These are phyloP conservation scores for Lepus europaeus DNA, from an alignment of 2,113 vertebrate species.

Conservation along the genomic window DNA sequence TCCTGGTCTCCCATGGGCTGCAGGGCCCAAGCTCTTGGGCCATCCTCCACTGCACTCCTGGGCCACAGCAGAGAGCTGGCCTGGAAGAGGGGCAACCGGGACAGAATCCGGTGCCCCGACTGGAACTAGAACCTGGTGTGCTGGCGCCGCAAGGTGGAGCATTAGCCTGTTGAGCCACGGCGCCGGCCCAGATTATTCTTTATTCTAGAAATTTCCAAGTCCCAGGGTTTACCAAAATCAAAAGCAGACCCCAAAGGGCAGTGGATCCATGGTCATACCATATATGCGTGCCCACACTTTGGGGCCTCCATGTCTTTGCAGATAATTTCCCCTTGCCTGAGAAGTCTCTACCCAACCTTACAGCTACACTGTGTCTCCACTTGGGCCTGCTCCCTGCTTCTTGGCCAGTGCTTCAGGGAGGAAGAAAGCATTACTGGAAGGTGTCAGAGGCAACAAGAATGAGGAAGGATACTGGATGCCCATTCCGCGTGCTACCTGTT, in stretches of 20 bases:
- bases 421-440: neutral
- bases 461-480: neutral
- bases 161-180: too few species aligned
- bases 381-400: neutral
- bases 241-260: neutral
- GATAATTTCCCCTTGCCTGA: neutral
- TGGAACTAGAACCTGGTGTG: too few species aligned
- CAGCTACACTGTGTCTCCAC: neutral
- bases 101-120: too few species aligned
- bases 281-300: neutral
- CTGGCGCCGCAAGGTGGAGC: too few species aligned
- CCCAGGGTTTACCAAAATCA: slow-evolving; percentile 2
- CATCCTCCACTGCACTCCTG: too few species aligned
- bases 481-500: neutral
- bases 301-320: neutral
- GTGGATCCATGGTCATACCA: neutral
- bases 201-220: slow-evolving; percentile 48
- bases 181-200: neutral
- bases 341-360: neutral
- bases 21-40: too few species aligned
- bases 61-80: too few species aligned
- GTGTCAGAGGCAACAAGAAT: neutral
- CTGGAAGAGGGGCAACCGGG: too few species aligned
- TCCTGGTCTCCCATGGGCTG: too few species aligned
- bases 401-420: neutral